Base-by-base conservation (phyloP, 2,113 vertebrate genomes). In the Leucosticte australis region DNA sequence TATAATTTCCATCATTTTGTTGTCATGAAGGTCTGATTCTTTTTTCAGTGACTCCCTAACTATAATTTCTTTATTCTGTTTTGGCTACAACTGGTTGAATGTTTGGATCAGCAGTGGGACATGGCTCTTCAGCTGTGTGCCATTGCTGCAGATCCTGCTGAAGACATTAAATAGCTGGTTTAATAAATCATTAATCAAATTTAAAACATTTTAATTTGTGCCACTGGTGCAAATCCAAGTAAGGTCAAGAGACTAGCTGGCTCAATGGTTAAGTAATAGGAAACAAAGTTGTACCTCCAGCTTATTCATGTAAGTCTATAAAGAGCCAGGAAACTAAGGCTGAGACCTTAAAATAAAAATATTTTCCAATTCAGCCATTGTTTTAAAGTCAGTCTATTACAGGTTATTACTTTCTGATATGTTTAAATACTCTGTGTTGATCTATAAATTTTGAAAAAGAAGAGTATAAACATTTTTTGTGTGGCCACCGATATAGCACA, bases 151-250 rank as follows among this genome's bases (percentile, higher is more conserved):
- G 52, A 59, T 92, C 76, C 89, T 75, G 64, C 55, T 81, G 83
- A 96, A 90, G 64, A 63, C 31, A 82, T 41, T 15, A 89, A 94
- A 46, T 63, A 78, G 28, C n/a, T 87, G 52, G 52, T 71, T 94
- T 93, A 92, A 95, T 91, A 79, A 94, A 94, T 87, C 73, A 93
- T 91, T 89, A 89, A 89, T 92, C 44, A 79, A 91, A 87, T 84
- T 75, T 68, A 76, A 92, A 94, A 64, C 89, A 83, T 95, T 95
- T 95, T 87, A 39, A 87, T 90, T 95, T 94, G 22, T 85, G 65
- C 41, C 68, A 91, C 55, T 94, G 76, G 53, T 86, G 39, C 64
- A 93, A 92, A 92, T 87, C 89, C 92, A 95, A 94, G 55, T 71
- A 67, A 92, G 81, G 60, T 93, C 75, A 94, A 80, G 44, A 76